Percentiles rank a stretch among this genome's conserved stretches.
These are phyloP conservation scores for Botia kubotai DNA, from an alignment of 2,797 vertebrate species.

Conservation along the genomic window DNA sequence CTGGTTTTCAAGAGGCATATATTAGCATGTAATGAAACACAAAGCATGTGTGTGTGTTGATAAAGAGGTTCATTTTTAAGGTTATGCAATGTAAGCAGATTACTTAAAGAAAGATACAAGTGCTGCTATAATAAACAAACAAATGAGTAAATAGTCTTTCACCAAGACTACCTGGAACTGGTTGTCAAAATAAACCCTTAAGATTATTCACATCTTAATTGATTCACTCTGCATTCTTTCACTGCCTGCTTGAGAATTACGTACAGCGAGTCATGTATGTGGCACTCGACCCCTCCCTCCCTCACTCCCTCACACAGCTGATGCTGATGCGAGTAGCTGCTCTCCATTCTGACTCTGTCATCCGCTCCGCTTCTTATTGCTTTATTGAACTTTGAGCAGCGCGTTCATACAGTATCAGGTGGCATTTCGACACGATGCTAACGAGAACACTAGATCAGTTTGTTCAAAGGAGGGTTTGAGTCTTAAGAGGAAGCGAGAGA, in stretches of 20 bases:
- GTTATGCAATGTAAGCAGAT: no score
- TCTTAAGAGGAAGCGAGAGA: slow-evolving; percentile 5
- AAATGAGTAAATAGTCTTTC: no score
- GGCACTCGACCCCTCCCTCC: neutral
- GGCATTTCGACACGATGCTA: neutral
- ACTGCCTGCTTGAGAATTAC: neutral
- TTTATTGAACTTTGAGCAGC: slow-evolving; percentile 5
- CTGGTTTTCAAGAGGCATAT: neutral
- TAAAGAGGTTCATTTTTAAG: no score
- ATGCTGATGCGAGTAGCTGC: slow-evolving; percentile 35
- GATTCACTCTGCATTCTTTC: neutral
- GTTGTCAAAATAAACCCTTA: neutral
- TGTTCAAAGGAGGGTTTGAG: neutral
- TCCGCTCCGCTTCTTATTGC: neutral
- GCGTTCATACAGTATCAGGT: neutral
- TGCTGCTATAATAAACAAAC: no score
- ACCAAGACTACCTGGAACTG: no score
- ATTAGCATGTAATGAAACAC: neutral
- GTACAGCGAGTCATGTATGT: neutral
- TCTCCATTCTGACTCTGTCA: slow-evolving; percentile 27
- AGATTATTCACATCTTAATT: neutral
- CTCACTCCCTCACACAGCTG: neutral
- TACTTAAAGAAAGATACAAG: no score
- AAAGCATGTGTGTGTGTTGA: neutral
- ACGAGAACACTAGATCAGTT: slow-evolving; percentile 14